Evolutionary conservation across 2,888 invertebrate genomes (phyloP), one percentile per base, ranked within the genome.

Genomic region (Drosophila helvetica): DNA sequence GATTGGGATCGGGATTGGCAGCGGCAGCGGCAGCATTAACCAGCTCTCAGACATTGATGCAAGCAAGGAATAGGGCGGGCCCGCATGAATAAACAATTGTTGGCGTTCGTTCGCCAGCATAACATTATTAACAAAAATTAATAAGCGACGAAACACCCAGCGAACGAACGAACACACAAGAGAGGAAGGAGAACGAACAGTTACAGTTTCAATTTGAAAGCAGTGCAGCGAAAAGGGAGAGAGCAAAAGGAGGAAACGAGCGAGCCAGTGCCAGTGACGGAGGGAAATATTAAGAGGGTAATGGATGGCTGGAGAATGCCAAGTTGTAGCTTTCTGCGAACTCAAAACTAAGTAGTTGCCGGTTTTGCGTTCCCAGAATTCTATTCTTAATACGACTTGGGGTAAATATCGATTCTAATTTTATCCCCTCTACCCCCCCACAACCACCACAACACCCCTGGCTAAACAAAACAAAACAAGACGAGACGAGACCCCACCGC

Each of bases 1-100:
- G 61, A 68, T 84, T 82, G 75, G 76, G 61, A 68, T 84, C 80
- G 75, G 76, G 79, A 82, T 84, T 47, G 58, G 60, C 68, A 69
- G 38, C 15, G 15, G 50, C 27, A 30, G 12, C 33, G n/a, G n/a
- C n/a, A n/a, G n/a, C n/a, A n/a, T n/a, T n/a, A n/a, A n/a, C n/a
- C n/a, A n/a, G n/a, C n/a, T n/a, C n/a, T 25, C 25, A 33, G 33
- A 5, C 12, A 33, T 33, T 33, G 12, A 33, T 15, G 33, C 33
- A 53, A 38, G 33, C 33, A 53, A 38, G 43, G 22, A 56, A 64
- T 18, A 50, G 45, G 63, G 27, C 9, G 15, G 46, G 42, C 18
- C 5, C 33, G 17, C 38, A 51, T 30, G 27, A 50, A 52, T n/a
- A 55, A 59, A 59, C 22, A 22, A 38, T 47, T 57, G 65, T 58